Base-by-base conservation (phyloP, 2,797 vertebrate genomes). In the Phrynocephalus forsythii region DNA sequence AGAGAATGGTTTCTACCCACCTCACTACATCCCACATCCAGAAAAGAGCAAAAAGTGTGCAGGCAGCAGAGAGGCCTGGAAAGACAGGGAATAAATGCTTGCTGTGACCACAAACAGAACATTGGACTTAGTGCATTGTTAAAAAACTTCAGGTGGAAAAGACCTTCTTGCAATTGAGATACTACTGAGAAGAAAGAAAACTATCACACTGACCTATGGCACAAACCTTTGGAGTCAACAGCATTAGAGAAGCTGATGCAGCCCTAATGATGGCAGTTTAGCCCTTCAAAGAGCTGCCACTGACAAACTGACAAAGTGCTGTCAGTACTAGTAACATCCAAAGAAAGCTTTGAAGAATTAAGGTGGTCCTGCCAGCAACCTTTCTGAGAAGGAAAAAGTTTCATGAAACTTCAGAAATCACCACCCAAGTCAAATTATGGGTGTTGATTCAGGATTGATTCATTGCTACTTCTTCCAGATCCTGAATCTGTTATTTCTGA, bases 261-360 rank as follows among this genome's bases (percentile, higher is more conserved):
- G 68, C 38, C 81, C 50, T 75, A 84, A 84, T 84, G 66, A 33
- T 68, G 44, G 76, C 68, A 52, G 63, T 76, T 85, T 79, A 85
- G 76, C 68, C 22, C 66, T 85, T 85, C 66, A 52, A 79, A 79
- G 28, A 67, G 60, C 73, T 79, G 66, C 63, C 68, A 44, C 63
- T 77, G 73, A 28, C 56, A 85, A 67, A 86, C 80, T 66, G 50
- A 73, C 82, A 86, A 80, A 71, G 8, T 79, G 76, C 48, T 79
- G 30, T 86, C 50, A 60, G 68, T 28, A 56, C 68, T n/a, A 30
- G 68, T 48, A 50, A 71, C 24, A 71, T 71, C 30, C 79, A 30
- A 9, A 79, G 48, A 79, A 80, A 56, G n/a, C 67, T 60, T 79
- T 71, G 26, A 30, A 71, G 30, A 86, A 28, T 69, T 30, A 52